phyloP scores from a whole-genome alignment of 2,888 invertebrate genomes.

The Ceramica pisi region DNA sequence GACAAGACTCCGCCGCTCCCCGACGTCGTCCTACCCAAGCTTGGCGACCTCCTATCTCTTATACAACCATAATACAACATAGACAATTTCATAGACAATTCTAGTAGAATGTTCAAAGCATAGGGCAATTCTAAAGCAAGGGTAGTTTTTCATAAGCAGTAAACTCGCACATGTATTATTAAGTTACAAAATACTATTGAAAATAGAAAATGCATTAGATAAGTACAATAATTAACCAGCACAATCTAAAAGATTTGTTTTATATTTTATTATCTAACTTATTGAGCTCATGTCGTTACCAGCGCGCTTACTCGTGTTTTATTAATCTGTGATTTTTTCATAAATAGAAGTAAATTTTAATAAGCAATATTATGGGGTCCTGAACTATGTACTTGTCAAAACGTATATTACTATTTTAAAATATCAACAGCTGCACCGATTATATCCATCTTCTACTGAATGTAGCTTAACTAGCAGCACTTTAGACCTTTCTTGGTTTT shows the following conservation, averaged over 20 bases:
- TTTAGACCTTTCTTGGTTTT: not conserved
- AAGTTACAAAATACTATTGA: conserved; percentile 53
- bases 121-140: conserved; percentile 75
- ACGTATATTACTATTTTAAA: not conserved
- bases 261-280: conserved; percentile 38
- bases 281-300: conserved; percentile 36
- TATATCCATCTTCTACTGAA: not conserved
- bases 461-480: conserved; percentile 22
- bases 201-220: conserved; percentile 40
- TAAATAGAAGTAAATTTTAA: conserved; percentile 29
- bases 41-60: conserved; percentile 93
- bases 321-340: conserved; percentile 56
- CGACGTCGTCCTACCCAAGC: conserved; percentile 93
- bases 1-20: conserved; percentile 89
- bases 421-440: not conserved
- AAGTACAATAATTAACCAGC: conserved; percentile 22
- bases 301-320: conserved; percentile 46
- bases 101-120: conserved; percentile 60
- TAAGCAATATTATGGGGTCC: conserved; percentile 25
- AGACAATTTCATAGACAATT: conserved; percentile 45
- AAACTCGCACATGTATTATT: conserved; percentile 53
- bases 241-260: conserved; percentile 23
- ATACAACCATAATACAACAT: conserved; percentile 73
- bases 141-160: conserved; percentile 51
- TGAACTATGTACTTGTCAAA: not conserved